Conservation (phyloP, 2,797 vertebrate genomes). For the Enteromius viviparus region DNA sequence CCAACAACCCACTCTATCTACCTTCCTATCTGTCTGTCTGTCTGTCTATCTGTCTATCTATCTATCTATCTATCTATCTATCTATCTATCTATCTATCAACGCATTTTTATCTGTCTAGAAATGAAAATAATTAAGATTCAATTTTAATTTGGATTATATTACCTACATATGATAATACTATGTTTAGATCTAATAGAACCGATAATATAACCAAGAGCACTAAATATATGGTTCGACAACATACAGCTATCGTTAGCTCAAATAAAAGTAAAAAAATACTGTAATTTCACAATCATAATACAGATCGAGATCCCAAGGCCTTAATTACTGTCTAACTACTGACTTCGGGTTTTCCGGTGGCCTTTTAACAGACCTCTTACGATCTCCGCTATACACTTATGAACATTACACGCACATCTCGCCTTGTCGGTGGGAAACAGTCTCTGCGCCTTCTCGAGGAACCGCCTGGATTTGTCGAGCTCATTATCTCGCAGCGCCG, state of each 20-base stretch:
- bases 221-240: not conserved
- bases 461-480: slow-evolving; percentile 88
- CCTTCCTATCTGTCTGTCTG: too few relatives aligned
- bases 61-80: not conserved
- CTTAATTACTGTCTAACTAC: slow-evolving; percentile 23
- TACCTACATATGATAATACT: not conserved
- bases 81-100: not conserved
- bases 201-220: not conserved
- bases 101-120: not conserved
- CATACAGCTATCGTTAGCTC: too few relatives aligned
- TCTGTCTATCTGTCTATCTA: not conserved
- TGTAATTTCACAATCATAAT: not conserved
- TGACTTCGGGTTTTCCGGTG: slow-evolving; percentile 24
- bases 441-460: slow-evolving; percentile 90
- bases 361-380: slow-evolving; percentile 30
- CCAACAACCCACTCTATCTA: too few relatives aligned
- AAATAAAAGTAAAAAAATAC: not conserved
- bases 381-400: not conserved
- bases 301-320: not conserved
- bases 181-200: not conserved
- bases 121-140: not conserved
- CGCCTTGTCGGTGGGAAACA: slow-evolving; percentile 88
- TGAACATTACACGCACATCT: slow-evolving; percentile 80
- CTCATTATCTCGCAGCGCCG: slow-evolving; percentile 82
- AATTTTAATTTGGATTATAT: not conserved